Conservation (phyloP, 2,113 vertebrate species). For the Channa argus region DNA sequence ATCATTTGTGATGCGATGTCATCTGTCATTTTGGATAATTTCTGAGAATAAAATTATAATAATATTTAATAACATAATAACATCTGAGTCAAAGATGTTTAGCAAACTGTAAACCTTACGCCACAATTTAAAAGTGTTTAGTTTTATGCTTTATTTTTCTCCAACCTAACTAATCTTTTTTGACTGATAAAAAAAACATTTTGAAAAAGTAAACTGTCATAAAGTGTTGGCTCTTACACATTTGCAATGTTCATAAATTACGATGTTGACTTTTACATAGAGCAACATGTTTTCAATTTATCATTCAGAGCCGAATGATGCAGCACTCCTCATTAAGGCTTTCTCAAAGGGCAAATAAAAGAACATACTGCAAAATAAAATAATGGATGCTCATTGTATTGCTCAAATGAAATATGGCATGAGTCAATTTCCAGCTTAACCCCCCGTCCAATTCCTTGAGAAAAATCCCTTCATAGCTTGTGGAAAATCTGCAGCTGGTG, state of each 20-base stretch:
- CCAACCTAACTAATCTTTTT: too few relatives aligned
- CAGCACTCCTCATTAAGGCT: background rate
- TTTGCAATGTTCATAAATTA: background rate
- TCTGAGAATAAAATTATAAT: too few relatives aligned
- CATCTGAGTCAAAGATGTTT: background rate
- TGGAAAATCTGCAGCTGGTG: conserved; percentile 47
- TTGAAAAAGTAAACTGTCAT: background rate
- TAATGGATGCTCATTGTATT: background rate
- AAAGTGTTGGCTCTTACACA: background rate
- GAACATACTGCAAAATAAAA: too few relatives aligned
- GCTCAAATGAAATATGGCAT: conserved; percentile 11
- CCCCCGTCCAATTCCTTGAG: conserved; percentile 2
- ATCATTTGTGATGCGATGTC: too few relatives aligned
- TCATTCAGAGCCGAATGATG: background rate
- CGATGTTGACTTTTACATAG: background rate
- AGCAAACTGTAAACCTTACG: background rate
- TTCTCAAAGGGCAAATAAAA: too few relatives aligned
- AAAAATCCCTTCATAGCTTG: conserved; percentile 28
- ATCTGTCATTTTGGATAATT: too few relatives aligned
- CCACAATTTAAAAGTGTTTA: too few relatives aligned
- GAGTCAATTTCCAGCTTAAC: conserved; percentile 16
- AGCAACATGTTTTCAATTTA: background rate
- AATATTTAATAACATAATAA: too few relatives aligned
- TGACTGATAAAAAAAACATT: too few relatives aligned
- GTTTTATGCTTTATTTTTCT: too few relatives aligned